Evolutionary conservation across 2,113 vertebrate genomes (phyloP).

Genomic region (Sylvia atricapilla): DNA sequence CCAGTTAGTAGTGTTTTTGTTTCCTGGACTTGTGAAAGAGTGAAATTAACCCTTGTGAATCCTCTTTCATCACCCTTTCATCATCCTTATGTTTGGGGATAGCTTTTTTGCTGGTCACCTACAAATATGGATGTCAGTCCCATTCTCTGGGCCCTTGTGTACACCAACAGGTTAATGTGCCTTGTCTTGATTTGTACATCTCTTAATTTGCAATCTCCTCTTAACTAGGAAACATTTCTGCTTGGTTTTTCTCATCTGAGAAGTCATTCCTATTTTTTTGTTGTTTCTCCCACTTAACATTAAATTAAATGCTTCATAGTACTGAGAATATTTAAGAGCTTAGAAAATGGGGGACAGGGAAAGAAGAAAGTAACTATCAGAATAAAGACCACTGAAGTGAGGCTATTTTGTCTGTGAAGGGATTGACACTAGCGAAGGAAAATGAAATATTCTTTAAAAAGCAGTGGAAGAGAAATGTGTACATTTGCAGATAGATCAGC

Average conservation of each 20-base stretch:
- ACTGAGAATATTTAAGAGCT: not conserved
- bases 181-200: not conserved
- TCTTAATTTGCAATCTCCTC: not conserved
- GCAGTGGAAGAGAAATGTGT: not conserved
- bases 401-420: not conserved
- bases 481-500: not conserved
- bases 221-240: not conserved
- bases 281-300: not conserved
- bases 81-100: not conserved
- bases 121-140: not conserved
- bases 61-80: not conserved
- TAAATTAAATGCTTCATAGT: not conserved
- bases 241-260: not conserved
- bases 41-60: not conserved
- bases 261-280: not conserved
- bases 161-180: not conserved
- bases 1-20: not conserved
- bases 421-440: not conserved
- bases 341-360: rapidly evolving
- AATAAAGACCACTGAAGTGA: not conserved
- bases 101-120: not conserved
- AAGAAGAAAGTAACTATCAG: not conserved
- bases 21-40: not conserved
- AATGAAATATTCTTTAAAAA: not conserved
- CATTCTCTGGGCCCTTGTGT: not conserved